phyloP scores from a whole-genome alignment of 2,888 invertebrate species.

The Seira sanloemensis region DNA sequence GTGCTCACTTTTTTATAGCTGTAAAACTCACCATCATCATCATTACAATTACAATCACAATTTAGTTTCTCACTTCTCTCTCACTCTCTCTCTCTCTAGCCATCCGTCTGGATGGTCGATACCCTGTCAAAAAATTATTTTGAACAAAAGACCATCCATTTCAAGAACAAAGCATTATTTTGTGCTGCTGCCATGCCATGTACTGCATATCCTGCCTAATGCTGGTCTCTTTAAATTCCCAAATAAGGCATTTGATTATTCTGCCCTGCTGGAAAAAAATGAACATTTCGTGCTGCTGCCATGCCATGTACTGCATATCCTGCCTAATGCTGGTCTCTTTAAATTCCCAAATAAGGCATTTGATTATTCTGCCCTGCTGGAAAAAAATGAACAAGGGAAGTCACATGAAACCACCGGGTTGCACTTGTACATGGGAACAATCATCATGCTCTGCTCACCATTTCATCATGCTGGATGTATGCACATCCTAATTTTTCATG shows the following conservation, averaged over 20 bases:
- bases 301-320: background rate
- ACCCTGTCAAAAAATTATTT: background rate
- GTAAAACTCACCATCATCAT: constrained; percentile 34
- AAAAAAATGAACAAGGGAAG: constrained; percentile 1
- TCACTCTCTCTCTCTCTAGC: background rate
- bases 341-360: constrained; percentile 9
- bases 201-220: constrained; percentile 4
- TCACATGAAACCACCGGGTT: background rate
- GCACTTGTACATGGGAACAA: constrained; percentile 6
- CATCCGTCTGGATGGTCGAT: background rate
- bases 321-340: constrained; percentile 23
- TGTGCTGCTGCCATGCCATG: constrained; percentile 14
- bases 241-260: background rate
- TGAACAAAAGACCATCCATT: constrained; percentile 1
- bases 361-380: background rate
- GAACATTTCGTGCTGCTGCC: constrained; percentile 26
- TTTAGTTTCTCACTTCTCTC: constrained; percentile 18
- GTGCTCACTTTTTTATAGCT: constrained; percentile 55
- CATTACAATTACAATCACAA: constrained; percentile 21
- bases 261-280: background rate
- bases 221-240: constrained; percentile 25
- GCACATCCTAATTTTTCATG: too few relatives aligned
- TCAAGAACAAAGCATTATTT: background rate
- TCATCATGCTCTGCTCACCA: background rate
- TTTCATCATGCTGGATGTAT: too few relatives aligned